Conservation (phyloP, 2,113 vertebrate species). For the Oryzias javanicus region DNA sequence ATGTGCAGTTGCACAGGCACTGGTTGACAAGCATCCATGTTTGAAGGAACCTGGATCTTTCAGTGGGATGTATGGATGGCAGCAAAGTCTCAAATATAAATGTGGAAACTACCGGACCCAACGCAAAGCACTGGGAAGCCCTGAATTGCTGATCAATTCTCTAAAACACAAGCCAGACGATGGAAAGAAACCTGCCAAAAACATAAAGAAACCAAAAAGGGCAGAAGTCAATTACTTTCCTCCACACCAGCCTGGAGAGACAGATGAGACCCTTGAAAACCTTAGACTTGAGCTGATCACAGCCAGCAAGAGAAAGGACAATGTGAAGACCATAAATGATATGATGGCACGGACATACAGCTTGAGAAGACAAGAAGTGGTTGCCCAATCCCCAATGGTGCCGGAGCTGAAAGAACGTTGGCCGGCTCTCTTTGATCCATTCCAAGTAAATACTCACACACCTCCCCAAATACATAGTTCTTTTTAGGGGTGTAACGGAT, state of each 20-base stretch:
- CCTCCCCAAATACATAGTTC: neutral
- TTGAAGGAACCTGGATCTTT: too few relatives aligned
- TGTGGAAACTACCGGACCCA: slow-evolving; percentile 4
- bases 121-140: slow-evolving; percentile 7
- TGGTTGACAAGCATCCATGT: too few relatives aligned
- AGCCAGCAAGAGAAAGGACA: neutral
- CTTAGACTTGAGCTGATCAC: slow-evolving; percentile 4
- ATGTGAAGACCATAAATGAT: neutral
- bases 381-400: slow-evolving; percentile 1
- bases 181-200: neutral
- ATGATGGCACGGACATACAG: neutral
- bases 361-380: slow-evolving; percentile 5
- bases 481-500: neutral
- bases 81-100: slow-evolving; percentile 5
- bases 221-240: slow-evolving; percentile 7
- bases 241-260: slow-evolving; percentile 10
- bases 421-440: slow-evolving; percentile 1
- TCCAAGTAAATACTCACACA: neutral
- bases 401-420: slow-evolving; percentile 5
- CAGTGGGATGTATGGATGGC: too few relatives aligned
- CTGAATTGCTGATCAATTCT: slow-evolving; percentile 9
- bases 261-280: slow-evolving; percentile 5
- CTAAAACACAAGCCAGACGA: neutral
- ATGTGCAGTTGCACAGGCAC: too few relatives aligned
- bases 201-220: slow-evolving; percentile 13